phyloP scores from a whole-genome alignment of 1,140 invertebrate genomes.

The Trachymyrmex septentrionalis region DNA sequence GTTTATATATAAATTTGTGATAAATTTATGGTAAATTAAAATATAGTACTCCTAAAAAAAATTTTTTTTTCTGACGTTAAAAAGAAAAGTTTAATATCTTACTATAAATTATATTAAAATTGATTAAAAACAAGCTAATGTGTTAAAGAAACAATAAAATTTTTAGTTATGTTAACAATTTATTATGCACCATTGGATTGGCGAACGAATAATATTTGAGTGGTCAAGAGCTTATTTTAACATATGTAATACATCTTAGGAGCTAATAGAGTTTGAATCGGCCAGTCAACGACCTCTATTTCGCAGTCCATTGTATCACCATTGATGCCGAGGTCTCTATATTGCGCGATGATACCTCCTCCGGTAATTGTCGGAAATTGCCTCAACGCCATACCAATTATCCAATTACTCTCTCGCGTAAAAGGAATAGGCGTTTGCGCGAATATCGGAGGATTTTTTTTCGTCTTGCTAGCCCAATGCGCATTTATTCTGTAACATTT shows the following conservation, averaged over 20 bases:
- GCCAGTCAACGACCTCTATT: conserved; percentile 67
- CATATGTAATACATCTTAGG: neutral
- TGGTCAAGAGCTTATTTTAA: too few species aligned
- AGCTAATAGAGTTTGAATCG: conserved; percentile 15
- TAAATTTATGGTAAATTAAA: too few species aligned
- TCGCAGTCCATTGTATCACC: conserved; percentile 74
- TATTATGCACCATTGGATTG: too few species aligned
- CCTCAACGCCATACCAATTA: conserved; percentile 80
- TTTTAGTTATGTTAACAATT: too few species aligned
- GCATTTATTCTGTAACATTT: neutral
- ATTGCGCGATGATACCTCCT: conserved; percentile 47
- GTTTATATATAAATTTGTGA: too few species aligned
- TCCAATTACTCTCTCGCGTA: conserved; percentile 74
- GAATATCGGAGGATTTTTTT: conserved; percentile 55
- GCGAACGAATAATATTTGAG: too few species aligned
- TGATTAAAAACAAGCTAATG: too few species aligned
- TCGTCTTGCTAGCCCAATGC: neutral
- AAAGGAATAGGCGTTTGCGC: conserved; percentile 23
- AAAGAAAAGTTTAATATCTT: too few species aligned
- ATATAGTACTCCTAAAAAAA: too few species aligned
- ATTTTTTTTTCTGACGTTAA: too few species aligned
- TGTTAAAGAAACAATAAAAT: too few species aligned
- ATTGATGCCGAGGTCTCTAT: conserved; percentile 7
- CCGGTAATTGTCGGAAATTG: conserved; percentile 83
- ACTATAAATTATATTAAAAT: too few species aligned